Evolutionary conservation across 2,797 vertebrate genomes (phyloP), one percentile per base, ranked within the genome.

Genomic region (Enteromius mattozi): DNA sequence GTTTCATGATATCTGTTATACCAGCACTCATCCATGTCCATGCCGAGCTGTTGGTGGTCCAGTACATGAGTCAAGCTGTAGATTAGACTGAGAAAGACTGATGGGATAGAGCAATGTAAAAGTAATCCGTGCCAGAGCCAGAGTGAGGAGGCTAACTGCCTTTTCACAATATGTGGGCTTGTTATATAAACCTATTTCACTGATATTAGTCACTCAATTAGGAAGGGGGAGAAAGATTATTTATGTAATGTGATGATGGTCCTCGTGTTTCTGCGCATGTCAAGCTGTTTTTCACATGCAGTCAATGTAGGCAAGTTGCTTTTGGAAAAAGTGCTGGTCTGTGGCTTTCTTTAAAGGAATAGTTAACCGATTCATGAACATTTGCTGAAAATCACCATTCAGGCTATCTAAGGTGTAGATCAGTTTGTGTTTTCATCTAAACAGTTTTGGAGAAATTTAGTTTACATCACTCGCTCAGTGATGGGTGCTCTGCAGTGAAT

Each of bases 161-260:
- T 63, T 61, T 68, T 74, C 63, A 69, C 63, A 74, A 59, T 77
- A 80, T 85, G 84, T 82, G 80, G 85, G 80, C 24, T 61, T 86
- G 85, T 82, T 86, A 86, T 40, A 71, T 77, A 86, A 86, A 79
- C 49, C 82, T 72, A 45, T 84, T 84, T 78, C 75, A 63, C n/a
- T 69, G 24, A 70, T 82, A 77, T 86, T 86, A 81, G 84, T 86
- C 84, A 81, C 74, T 70, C 71, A 42, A 69, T 68, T 81, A 69
- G 51, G 40, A 81, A 17, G 40, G 63, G 24, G 45, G 70, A 72
- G 17, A 59, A 27, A 51, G 33, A 14, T 63, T 74, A 66, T 82
- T 82, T 82, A 82, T 82, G 8, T 75, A 75, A 51, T 51, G 30
- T 80, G 33, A 49, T 68, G 78, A 80, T 80, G 78, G 63, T 80